Evolutionary conservation across 2,888 invertebrate genomes (phyloP).

Genomic region (Chrysina gloriosa): DNA sequence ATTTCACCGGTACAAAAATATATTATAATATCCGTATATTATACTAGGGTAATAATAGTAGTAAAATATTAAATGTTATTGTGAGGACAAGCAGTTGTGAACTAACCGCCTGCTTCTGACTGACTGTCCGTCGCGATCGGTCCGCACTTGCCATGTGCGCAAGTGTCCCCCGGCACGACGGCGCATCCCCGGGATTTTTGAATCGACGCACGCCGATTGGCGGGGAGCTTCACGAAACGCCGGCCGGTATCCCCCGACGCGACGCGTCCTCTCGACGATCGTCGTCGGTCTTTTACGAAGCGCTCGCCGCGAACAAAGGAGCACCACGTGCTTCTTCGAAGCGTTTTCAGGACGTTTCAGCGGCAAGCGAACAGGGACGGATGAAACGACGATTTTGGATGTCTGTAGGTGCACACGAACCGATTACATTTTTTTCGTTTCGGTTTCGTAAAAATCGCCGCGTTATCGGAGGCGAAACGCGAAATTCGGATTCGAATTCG

Average conservation of each 20-base stretch:
- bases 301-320: slow-evolving; percentile 46
- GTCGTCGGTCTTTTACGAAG: slow-evolving; percentile 18
- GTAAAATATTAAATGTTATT: slow-evolving; percentile 58
- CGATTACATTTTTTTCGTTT: too few relatives aligned
- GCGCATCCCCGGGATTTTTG: slow-evolving; percentile 63
- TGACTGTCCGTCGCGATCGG: slow-evolving; percentile 62
- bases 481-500: too few relatives aligned
- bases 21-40: slow-evolving; percentile 55
- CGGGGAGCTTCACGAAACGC: slow-evolving; percentile 44
- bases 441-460: too few relatives aligned
- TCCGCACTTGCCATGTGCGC: slow-evolving; percentile 62
- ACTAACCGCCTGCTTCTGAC: slow-evolving; percentile 62
- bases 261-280: slow-evolving; percentile 26
- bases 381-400: too few relatives aligned
- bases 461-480: too few relatives aligned
- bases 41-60: slow-evolving; percentile 47
- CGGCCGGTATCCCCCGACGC: slow-evolving; percentile 40
- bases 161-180: slow-evolving; percentile 60
- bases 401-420: too few relatives aligned
- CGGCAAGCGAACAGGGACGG: slow-evolving; percentile 25
- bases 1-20: slow-evolving; percentile 67
- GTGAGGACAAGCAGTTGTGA: slow-evolving; percentile 59
- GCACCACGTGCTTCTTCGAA: slow-evolving; percentile 50
- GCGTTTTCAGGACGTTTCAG: slow-evolving; percentile 49
- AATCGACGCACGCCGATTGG: slow-evolving; percentile 51